Evolutionary conservation across 2,888 invertebrate species (phyloP), one percentile per base, ranked within the genome.

Genomic region (Abrostola tripartita): DNA sequence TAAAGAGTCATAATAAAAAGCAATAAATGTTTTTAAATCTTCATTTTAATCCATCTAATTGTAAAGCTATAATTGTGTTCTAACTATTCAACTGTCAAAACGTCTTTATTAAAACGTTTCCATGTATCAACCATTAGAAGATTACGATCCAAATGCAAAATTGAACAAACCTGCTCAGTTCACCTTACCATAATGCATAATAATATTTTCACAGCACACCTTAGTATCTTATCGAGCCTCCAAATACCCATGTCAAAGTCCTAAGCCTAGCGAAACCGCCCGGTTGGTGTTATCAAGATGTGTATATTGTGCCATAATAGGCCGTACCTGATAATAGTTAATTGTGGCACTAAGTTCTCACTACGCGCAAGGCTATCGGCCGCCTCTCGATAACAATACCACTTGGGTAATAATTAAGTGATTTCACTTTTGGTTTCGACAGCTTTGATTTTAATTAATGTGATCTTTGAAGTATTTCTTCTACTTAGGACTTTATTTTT

Each of bases 261-360:
- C 51, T 53, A 76, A 74, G 74, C 69, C 59, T 60, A 71, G 54
- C 51, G 37, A 61, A 74, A 65, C 62, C 64, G 55, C 71, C 71
- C 75, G 55, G 71, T 72, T 42, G 57, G 57, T 60, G 65, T 73
- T 74, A 74, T 74, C 77, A 76, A 74, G 74, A 74, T 76, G 74
- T 74, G 76, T 74, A 74, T 71, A 75, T 74, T 76, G 74, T 74
- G 61, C 69, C 65, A 73, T 58, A 76, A 76, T 73, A 68, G 76
- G 68, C 69, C 8, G 60, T 42, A 24, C 52, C 11, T 54, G 72
- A 72, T 72, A 75, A 52, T 65, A 70, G 65, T 75, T 76, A 78
- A 78, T 73, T 72, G 79, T 70, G 55, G 67, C 68, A 68, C 69
- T 76, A 78, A 68, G 67, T 78, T 77, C 78, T 69, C 78, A 76